These are phyloP conservation scores for Cosmia pyralina DNA, from an alignment of 2,888 invertebrate genomes.

Conservation along the genomic window DNA sequence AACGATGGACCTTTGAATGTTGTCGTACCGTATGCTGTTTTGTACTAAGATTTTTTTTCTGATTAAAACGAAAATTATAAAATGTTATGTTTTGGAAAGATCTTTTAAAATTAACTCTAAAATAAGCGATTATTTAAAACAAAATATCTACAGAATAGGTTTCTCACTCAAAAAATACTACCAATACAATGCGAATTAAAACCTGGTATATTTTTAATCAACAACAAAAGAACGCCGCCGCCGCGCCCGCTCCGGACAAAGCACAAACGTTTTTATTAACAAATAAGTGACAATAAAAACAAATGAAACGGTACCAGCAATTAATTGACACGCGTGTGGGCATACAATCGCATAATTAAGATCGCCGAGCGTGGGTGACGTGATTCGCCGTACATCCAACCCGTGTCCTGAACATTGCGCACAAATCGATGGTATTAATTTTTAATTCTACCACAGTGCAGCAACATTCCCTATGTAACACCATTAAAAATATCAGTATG, in stretches of 20 bases:
- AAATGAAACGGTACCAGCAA: slow-evolving; percentile 68
- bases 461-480: neutral
- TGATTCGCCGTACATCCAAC: slow-evolving; percentile 64
- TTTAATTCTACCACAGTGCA: slow-evolving; percentile 68
- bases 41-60: neutral
- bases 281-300: slow-evolving; percentile 66
- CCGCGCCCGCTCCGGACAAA: slow-evolving; percentile 48
- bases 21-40: neutral
- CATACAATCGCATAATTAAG: slow-evolving; percentile 81
- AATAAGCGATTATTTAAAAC: neutral
- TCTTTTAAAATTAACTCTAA: neutral
- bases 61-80: too few species aligned
- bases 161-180: slow-evolving; percentile 28
- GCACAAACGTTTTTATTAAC: slow-evolving; percentile 64
- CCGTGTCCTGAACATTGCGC: slow-evolving; percentile 52
- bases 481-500: slow-evolving; percentile 29
- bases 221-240: slow-evolving; percentile 48
- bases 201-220: slow-evolving; percentile 37
- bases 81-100: neutral
- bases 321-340: slow-evolving; percentile 80
- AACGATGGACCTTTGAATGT: too few species aligned
- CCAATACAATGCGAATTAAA: slow-evolving; percentile 31
- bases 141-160: slow-evolving; percentile 7
- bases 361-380: slow-evolving; percentile 77
- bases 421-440: slow-evolving; percentile 71